These are phyloP conservation scores for Oscheius sp. DNA, from an alignment of 2,888 invertebrate species.

Conservation along the genomic window DNA sequence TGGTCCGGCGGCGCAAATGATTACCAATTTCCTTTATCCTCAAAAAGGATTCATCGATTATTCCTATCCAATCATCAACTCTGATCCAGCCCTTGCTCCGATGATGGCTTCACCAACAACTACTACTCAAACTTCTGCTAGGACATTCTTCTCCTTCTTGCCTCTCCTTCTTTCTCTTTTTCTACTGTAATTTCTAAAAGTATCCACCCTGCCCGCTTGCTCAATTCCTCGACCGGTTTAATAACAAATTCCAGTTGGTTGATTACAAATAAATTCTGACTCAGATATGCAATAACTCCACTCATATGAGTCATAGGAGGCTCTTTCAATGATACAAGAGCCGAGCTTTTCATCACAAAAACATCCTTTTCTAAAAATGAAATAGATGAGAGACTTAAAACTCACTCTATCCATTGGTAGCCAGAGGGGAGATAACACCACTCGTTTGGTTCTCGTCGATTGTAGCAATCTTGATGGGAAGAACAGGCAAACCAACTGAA, in stretches of 20 bases:
- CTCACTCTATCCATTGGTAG: conserved; percentile 15
- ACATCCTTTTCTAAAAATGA: conserved; percentile 17
- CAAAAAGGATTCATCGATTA: not conserved
- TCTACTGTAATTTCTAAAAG: not conserved
- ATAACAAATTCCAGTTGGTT: conserved; percentile 4
- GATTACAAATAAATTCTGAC: conserved; percentile 2
- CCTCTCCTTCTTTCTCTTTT: not conserved
- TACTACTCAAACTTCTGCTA: too few species aligned
- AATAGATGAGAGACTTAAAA: not conserved
- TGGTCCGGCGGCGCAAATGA: conserved; percentile 34
- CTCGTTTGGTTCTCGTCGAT: conserved; percentile 11
- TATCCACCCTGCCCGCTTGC: too few species aligned
- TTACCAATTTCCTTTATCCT: conserved; percentile 27
- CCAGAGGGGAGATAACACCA: conserved; percentile 7
- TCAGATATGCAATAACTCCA: conserved; percentile 21
- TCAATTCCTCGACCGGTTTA: too few species aligned
- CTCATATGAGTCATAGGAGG: not conserved
- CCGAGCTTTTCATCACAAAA: conserved; percentile 20
- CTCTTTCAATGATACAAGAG: conserved; percentile 16
- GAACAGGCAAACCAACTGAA: conserved; percentile 3
- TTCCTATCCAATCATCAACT: conserved; percentile 1
- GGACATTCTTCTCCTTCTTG: not conserved
- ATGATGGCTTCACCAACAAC: not conserved
- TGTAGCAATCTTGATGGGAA: conserved; percentile 8
- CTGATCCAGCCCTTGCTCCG: not conserved